Base-by-base conservation (phyloP, 2,797 vertebrate genomes). In the Cirrhinus molitorella region DNA sequence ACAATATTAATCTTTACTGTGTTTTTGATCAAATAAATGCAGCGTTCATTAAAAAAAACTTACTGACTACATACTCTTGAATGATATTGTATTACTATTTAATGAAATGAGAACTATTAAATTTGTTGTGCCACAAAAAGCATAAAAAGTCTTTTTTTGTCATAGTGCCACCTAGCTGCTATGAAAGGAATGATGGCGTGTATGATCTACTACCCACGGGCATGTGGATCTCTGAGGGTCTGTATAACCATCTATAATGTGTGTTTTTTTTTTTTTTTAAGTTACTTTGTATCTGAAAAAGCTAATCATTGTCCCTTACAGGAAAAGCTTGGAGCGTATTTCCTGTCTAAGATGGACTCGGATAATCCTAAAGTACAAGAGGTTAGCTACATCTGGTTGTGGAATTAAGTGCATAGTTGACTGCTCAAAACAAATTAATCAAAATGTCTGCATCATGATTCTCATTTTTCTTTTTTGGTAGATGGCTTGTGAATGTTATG, bases 131-230 rank as follows among this genome's bases (percentile, higher is more conserved):
- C 57, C 0, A 5, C 3, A 23, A 40, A 78, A 73, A 67, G 28
- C 47, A 5, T 66, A 14, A 34, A 28, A 68, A 9, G 0, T 37
- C 28, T 83, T 14, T 85, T 37, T 73, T 28, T 79, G 17, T 85
- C 34, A 8, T 80, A 96, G 96, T 95, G 94, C 86, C 93, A 96
- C 76, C 89, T 96, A 7, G 93, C 94, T 3, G 95, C 96, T 4
- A 94, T 98, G 95, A 96, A 97, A 84, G 97, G 97, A 43, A 96
- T 97, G 95, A 95, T 91, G 0, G 95, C 96, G 4, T 98, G 97
- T 81, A 96, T 98, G 96, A 95, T 81, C 16, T 96, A 92, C 85
- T 98, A 97, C 84, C 96, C 97, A 8, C 90, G 96, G 80, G 97
- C 97, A 25, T 98, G 97, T 83, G 97, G 97, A 28, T 97, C 96